A percentile compares a stretch with the other conserved stretches of the same genome.
Evolutionary conservation across 2,888 invertebrate genomes (phyloP).

Genomic region (Oligia latruncula): DNA sequence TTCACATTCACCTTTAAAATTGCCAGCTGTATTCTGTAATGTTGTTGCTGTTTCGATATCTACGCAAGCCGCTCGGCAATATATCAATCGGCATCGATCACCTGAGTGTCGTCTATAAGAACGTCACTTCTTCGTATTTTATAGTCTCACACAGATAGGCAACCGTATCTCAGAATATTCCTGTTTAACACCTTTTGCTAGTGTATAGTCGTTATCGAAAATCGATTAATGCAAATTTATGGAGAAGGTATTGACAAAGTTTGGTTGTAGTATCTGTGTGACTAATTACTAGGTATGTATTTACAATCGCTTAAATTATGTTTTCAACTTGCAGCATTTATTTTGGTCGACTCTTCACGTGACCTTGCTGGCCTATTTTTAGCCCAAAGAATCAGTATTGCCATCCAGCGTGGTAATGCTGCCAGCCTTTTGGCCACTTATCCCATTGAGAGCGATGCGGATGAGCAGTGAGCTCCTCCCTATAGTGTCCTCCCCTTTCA

Average conservation of each 20-base stretch:
- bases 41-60: slow-evolving; percentile 14
- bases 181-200: slow-evolving; percentile 24
- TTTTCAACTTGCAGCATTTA: not conserved
- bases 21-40: slow-evolving; percentile 3
- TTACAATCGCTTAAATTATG: not conserved
- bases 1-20: not conserved
- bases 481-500: too few relatives aligned
- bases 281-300: not conserved
- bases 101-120: slow-evolving; percentile 46
- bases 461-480: not conserved
- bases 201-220: slow-evolving; percentile 31
- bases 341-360: not conserved
- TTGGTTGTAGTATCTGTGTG: not conserved
- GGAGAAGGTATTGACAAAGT: not conserved
- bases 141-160: slow-evolving; percentile 41
- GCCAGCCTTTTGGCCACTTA: not conserved
- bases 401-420: not conserved
- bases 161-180: slow-evolving; percentile 32
- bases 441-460: not conserved
- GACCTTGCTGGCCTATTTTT: not conserved
- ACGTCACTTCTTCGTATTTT: slow-evolving; percentile 46
- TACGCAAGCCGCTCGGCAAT: slow-evolving; percentile 12
- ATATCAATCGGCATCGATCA: slow-evolving; percentile 53
- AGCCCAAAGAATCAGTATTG: not conserved
- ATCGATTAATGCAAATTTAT: slow-evolving; percentile 29